Conservation (phyloP, 1,140 invertebrate genomes). For the Ceratina japonica region DNA sequence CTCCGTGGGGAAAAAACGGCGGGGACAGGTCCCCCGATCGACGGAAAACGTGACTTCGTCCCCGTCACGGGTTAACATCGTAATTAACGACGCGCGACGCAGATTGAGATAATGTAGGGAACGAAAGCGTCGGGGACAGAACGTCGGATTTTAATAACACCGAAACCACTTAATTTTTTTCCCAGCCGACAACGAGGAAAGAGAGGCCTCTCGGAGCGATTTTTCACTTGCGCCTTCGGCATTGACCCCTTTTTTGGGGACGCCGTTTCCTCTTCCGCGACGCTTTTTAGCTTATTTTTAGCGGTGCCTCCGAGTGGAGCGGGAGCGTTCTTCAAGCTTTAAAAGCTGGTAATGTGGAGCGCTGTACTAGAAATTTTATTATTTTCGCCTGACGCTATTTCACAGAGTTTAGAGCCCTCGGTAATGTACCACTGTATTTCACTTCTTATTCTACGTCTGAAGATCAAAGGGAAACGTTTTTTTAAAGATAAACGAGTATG, state of each 20-base stretch:
- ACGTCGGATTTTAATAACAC: constrained; percentile 39
- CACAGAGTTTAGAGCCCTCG: neutral
- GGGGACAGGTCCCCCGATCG: constrained; percentile 16
- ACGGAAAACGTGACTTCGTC: constrained; percentile 27
- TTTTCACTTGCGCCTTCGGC: constrained; percentile 42
- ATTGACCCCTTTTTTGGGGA: constrained; percentile 44
- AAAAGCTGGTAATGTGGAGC: constrained; percentile 5
- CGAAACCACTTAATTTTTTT: constrained; percentile 49
- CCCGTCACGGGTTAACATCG: constrained; percentile 1
- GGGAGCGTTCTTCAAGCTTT: neutral
- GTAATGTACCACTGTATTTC: neutral
- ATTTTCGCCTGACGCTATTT: neutral
- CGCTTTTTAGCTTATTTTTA: constrained; percentile 42
- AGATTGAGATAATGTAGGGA: constrained; percentile 40
- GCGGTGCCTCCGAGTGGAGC: neutral
- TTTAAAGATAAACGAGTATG: no score
- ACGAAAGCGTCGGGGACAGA: neutral
- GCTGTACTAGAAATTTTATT: constrained; percentile 19
- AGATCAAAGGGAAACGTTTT: neutral
- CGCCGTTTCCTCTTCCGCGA: constrained; percentile 34
- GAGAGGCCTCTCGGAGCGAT: neutral
- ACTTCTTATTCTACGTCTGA: neutral
- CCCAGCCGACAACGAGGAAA: neutral
- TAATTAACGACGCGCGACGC: constrained; percentile 33
- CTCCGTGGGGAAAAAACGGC: constrained; percentile 2